Evolutionary conservation across 2,113 vertebrate genomes (phyloP).

Genomic region (Conger conger): DNA sequence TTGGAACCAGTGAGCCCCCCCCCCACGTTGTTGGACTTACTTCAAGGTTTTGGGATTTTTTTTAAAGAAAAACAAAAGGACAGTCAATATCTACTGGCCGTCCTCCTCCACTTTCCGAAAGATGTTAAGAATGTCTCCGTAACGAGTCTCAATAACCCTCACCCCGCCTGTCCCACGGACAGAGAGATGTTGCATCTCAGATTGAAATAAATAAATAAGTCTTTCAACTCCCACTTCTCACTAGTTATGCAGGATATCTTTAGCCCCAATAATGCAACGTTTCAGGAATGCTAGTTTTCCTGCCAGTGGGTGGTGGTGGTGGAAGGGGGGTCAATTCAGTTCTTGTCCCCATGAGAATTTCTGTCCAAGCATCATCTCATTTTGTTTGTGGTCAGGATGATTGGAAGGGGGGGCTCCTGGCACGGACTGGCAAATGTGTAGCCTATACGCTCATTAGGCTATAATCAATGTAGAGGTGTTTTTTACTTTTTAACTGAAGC

Average conservation of each 20-base stretch:
- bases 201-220: neutral
- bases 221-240: neutral
- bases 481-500: too few species aligned
- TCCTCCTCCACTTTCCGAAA: constrained; percentile 13
- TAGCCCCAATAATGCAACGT: neutral
- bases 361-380: neutral
- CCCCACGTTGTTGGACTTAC: neutral
- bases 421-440: neutral
- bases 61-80: neutral
- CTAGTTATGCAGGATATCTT: neutral
- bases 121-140: neutral
- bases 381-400: too few species aligned
- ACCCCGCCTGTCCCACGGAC: neutral
- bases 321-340: too few species aligned
- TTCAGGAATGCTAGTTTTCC: neutral
- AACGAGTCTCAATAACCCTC: neutral
- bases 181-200: neutral
- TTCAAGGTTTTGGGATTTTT: neutral
- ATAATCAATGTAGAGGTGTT: neutral
- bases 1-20: constrained; percentile 16
- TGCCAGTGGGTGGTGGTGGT: neutral
- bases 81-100: neutral
- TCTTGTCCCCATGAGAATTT: too few species aligned
- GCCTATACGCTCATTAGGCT: neutral
- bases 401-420: neutral